Conservation (phyloP, 92 coral and sea anemone species). For the Paramuricea clavata region DNA sequence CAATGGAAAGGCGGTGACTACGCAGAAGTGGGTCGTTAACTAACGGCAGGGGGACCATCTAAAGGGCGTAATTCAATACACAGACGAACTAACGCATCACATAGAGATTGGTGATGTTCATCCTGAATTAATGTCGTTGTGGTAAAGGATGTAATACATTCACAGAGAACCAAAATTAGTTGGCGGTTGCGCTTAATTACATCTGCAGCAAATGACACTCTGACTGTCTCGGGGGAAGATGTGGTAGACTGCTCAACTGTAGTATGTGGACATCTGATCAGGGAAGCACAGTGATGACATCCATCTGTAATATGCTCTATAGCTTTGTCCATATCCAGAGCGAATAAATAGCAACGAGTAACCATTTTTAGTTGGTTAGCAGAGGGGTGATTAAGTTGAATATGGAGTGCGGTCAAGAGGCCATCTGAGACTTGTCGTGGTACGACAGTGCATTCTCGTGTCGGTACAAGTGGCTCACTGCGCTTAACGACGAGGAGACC, state of each 20-base stretch:
- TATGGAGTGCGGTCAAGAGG: slow-evolving; percentile 17
- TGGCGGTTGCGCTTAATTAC: slow-evolving; percentile 26
- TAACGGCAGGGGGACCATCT: background rate
- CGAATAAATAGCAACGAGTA: background rate
- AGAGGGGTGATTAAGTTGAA: slow-evolving; percentile 10
- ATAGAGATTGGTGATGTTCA: slow-evolving; percentile 27
- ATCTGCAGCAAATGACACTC: slow-evolving; percentile 41
- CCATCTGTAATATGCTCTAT: background rate
- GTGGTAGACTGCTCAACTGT: slow-evolving; percentile 32
- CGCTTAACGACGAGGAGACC: slow-evolving; percentile 76
- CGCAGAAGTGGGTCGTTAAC: slow-evolving; percentile 43
- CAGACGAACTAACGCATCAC: slow-evolving; percentile 19
- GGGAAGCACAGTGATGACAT: slow-evolving; percentile 5
- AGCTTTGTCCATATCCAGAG: background rate
- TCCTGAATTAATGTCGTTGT: slow-evolving; percentile 25
- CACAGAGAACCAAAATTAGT: slow-evolving; percentile 21
- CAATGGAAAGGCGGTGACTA: slow-evolving; percentile 38
- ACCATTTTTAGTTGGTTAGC: slow-evolving; percentile 26
- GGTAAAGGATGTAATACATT: slow-evolving; percentile 36
- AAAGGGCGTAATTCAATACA: background rate
- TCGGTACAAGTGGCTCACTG: slow-evolving; percentile 58
- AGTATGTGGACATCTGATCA: background rate
- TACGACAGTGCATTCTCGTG: slow-evolving; percentile 71
- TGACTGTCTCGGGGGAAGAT: slow-evolving; percentile 15
- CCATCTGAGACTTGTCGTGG: slow-evolving; percentile 48